Conservation (phyloP, 2,888 invertebrate species). For the Tetragnatha montana region DNA sequence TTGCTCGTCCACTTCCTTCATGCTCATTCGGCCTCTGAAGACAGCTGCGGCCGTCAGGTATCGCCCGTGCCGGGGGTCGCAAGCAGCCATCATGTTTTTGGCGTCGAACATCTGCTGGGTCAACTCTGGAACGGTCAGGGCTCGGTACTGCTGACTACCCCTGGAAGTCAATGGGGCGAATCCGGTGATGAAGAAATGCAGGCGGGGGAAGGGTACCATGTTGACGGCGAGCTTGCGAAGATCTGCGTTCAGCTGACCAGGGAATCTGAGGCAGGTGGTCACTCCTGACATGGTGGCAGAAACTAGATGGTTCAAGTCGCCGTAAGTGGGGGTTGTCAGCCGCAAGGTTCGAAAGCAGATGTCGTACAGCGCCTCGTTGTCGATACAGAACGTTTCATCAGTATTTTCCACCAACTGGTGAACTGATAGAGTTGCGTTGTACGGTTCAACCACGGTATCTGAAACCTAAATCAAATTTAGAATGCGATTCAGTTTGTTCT, state of each 20-base stretch:
- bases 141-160: constrained; percentile 74
- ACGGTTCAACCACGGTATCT: constrained; percentile 81
- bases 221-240: constrained; percentile 93
- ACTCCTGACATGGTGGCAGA: constrained; percentile 88
- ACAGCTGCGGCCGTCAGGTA: constrained; percentile 79
- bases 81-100: constrained; percentile 80
- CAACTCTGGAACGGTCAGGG: constrained; percentile 76
- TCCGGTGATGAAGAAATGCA: constrained; percentile 73
- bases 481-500: not conserved
- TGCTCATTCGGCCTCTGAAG: constrained; percentile 79
- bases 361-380: constrained; percentile 81
- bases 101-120: constrained; percentile 79
- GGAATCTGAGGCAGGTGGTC: constrained; percentile 93
- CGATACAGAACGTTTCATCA: constrained; percentile 92
- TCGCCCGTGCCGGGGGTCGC: constrained; percentile 78
- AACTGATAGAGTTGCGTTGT: constrained; percentile 89
- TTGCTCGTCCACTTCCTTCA: constrained; percentile 79
- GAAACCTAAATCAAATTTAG: constrained; percentile 78
- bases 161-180: constrained; percentile 73
- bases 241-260: constrained; percentile 95
- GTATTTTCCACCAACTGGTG: constrained; percentile 92
- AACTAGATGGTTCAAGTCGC: constrained; percentile 79
- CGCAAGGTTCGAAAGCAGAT: constrained; percentile 85
- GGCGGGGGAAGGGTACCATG: constrained; percentile 97
- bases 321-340: constrained; percentile 78